Conservation (phyloP, 2,797 vertebrate species). For the Sebastes hubbsi region DNA sequence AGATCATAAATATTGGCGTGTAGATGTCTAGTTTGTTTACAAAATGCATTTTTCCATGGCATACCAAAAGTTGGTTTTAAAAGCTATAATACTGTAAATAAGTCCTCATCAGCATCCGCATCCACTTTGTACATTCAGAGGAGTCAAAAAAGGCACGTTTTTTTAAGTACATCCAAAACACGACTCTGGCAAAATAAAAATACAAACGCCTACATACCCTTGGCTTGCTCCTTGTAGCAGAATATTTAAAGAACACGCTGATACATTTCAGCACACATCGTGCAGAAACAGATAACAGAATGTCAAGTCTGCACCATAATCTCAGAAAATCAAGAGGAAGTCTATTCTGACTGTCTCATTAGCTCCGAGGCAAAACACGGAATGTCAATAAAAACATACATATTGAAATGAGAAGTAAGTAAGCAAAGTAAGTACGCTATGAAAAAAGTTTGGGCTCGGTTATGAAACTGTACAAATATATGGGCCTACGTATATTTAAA, state of each 20-base stretch:
- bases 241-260: conserved; percentile 48
- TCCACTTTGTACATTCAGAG: conserved; percentile 19
- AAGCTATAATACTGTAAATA: background rate
- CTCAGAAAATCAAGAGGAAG: conserved; percentile 28
- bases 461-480: background rate
- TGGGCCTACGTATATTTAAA: background rate
- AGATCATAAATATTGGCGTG: background rate
- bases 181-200: conserved; percentile 63
- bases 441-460: background rate
- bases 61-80: background rate
- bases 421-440: background rate
- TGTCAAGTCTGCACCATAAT: conserved; percentile 36
- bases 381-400: conserved; percentile 19
- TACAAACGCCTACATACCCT: conserved; percentile 52
- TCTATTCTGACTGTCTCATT: conserved; percentile 27
- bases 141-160: conserved; percentile 29
- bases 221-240: conserved; percentile 46
- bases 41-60: background rate
- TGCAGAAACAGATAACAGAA: conserved; percentile 21
- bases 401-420: conserved; percentile 1
- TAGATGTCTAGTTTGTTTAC: background rate
- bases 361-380: conserved; percentile 11
- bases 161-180: conserved; percentile 45
- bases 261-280: conserved; percentile 30
- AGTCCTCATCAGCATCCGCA: background rate